phyloP scores from a whole-genome alignment of 2,113 vertebrate genomes.

The Camarhynchus parvulus region DNA sequence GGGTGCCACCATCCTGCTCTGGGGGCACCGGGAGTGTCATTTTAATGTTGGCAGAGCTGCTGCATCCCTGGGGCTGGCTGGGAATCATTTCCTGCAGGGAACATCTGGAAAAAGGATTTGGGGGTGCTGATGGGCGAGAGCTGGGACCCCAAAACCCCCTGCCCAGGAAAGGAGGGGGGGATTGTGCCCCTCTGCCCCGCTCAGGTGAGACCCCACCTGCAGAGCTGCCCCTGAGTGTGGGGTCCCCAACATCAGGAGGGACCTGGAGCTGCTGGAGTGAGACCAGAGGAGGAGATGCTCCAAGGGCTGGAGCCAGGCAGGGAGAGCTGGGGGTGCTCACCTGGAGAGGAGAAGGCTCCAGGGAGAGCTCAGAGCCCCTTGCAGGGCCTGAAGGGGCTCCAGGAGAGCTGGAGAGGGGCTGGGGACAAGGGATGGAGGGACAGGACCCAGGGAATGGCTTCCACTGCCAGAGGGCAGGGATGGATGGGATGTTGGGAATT shows the following conservation, averaged over 20 bases:
- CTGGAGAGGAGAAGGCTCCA: neutral
- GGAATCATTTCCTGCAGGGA: rapidly evolving
- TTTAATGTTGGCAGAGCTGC: rapidly evolving
- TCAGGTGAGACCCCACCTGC: too few relatives aligned
- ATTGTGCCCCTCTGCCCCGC: too few relatives aligned
- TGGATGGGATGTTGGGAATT: too few relatives aligned
- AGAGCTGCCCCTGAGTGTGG: neutral
- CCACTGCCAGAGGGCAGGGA: too few relatives aligned
- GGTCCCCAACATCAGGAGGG: rapidly evolving
- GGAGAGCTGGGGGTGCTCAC: neutral
- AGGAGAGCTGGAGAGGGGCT: neutral
- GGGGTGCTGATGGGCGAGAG: neutral
- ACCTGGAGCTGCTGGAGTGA: neutral
- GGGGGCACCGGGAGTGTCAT: rapidly evolving
- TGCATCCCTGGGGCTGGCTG: rapidly evolving
- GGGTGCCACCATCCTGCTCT: rapidly evolving
- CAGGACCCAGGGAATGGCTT: too few relatives aligned
- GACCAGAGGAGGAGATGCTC: neutral
- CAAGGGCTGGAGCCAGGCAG: neutral
- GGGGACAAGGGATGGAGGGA: neutral
- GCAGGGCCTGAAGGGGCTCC: neutral
- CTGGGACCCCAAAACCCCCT: neutral
- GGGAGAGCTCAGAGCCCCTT: neutral
- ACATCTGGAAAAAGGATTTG: rapidly evolving
- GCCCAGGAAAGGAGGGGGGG: too few relatives aligned